Conservation (phyloP, 2,113 vertebrate species). For the Dasyurus viverrinus region DNA sequence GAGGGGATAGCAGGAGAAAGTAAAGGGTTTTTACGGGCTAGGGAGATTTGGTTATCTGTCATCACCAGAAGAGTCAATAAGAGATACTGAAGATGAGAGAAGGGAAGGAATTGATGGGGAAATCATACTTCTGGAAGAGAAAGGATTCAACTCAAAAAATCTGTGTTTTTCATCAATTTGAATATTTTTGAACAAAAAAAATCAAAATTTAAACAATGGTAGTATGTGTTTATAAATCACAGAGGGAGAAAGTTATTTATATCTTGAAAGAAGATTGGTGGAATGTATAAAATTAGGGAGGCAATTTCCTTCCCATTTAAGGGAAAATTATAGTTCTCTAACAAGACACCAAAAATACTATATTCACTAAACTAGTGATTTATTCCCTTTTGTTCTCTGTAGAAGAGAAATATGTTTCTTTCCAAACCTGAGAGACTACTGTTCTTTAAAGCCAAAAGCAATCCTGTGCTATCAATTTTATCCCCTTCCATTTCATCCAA, state of each 20-base stretch:
- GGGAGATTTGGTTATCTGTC: neutral
- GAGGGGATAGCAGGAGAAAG: neutral
- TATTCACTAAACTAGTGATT: slow-evolving; percentile 14
- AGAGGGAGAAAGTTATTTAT: slow-evolving; percentile 58
- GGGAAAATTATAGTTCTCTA: slow-evolving; percentile 53
- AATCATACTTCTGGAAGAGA: neutral
- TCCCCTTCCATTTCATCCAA: neutral
- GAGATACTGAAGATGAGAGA: neutral
- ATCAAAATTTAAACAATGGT: slow-evolving; percentile 49
- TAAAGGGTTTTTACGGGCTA: neutral
- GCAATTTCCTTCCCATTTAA: slow-evolving; percentile 30
- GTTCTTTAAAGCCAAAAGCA: neutral
- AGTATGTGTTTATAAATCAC: slow-evolving; percentile 46
- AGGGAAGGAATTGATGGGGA: neutral
- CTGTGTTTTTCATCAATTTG: slow-evolving; percentile 32
- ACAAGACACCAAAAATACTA: slow-evolving; percentile 15
- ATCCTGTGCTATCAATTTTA: neutral
- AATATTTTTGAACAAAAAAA: slow-evolving; percentile 33
- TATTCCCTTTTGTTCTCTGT: neutral
- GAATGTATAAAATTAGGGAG: slow-evolving; percentile 45
- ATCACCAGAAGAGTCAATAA: neutral
- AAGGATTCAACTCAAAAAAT: neutral
- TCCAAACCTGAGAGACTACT: neutral
- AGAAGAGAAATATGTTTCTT: neutral
- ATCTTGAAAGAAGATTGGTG: slow-evolving; percentile 42